Percentiles rank a stretch among this genome's conserved stretches.
These are phyloP conservation scores for Rhingia campestris DNA, from an alignment of 2,888 invertebrate species.

Conservation along the genomic window DNA sequence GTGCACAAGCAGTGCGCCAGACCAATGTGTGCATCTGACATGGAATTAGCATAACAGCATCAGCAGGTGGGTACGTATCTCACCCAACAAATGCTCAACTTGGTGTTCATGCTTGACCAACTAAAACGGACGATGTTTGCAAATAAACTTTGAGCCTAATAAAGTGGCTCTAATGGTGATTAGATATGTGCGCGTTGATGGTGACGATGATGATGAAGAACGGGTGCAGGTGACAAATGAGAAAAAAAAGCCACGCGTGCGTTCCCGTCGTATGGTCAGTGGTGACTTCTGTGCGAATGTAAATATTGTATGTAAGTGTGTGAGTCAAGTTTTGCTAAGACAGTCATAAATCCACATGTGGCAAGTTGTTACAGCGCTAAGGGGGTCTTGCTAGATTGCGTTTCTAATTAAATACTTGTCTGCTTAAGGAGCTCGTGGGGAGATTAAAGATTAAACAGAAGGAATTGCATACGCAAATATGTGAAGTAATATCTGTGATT, in stretches of 20 bases:
- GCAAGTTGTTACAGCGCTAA: neutral
- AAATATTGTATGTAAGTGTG: conserved; percentile 20
- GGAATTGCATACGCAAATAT: neutral
- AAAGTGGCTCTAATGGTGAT: conserved; percentile 70
- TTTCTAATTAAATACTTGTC: conserved; percentile 56
- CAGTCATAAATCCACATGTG: conserved; percentile 26
- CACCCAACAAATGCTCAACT: conserved; percentile 39
- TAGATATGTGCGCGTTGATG: conserved; percentile 46
- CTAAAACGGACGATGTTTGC: conserved; percentile 67
- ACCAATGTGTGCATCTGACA: conserved; percentile 36
- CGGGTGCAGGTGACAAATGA: conserved; percentile 56
- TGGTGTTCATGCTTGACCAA: conserved; percentile 62
- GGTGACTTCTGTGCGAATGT: conserved; percentile 46
- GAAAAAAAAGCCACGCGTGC: conserved; percentile 18
- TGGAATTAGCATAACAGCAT: conserved; percentile 64
- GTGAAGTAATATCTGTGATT: neutral
- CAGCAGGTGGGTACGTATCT: conserved; percentile 43
- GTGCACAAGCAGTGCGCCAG: conserved; percentile 14
- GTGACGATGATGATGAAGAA: conserved; percentile 41
- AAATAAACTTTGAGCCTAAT: conserved; percentile 70
- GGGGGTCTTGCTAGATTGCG: conserved; percentile 19
- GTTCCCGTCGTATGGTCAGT: conserved; percentile 10
- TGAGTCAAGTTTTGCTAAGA: conserved; percentile 2
- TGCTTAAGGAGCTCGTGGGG: conserved; percentile 21
- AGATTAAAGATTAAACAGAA: neutral